Conservation (phyloP, 2,888 invertebrate genomes). For the Antitype chi region DNA sequence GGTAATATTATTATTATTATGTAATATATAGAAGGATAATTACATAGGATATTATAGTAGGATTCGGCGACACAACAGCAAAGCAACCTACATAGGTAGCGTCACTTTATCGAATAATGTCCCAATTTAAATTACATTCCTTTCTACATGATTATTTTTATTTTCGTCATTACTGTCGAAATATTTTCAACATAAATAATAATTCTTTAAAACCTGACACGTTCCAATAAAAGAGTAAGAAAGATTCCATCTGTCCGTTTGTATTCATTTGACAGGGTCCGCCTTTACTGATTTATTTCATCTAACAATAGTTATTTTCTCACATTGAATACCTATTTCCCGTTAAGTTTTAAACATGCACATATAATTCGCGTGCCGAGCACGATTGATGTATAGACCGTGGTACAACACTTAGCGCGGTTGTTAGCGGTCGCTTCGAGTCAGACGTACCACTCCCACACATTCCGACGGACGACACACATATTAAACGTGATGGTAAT, state of each 20-base stretch:
- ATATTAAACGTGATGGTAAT: constrained; percentile 66
- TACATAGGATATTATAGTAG: no score
- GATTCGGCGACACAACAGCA: not conserved
- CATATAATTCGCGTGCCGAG: constrained; percentile 42
- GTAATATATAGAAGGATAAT: no score
- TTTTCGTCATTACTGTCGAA: not conserved
- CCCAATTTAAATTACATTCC: not conserved
- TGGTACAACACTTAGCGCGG: constrained; percentile 55
- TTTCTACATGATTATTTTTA: not conserved
- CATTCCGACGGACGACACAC: constrained; percentile 81
- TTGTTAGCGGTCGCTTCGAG: constrained; percentile 58
- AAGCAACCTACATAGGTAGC: not conserved
- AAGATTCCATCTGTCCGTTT: not conserved
- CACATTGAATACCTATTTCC: constrained; percentile 5
- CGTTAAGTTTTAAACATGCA: constrained; percentile 25
- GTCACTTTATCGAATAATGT: no score
- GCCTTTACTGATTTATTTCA: not conserved
- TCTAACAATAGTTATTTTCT: not conserved
- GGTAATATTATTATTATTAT: no score
- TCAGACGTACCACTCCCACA: constrained; percentile 78
- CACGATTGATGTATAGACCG: constrained; percentile 40
- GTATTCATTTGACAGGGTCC: not conserved
- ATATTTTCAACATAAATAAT: not conserved
- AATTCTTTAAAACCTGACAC: not conserved
- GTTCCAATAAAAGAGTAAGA: not conserved